These are phyloP conservation scores for Ormyrus pomaceus DNA, from an alignment of 2,888 invertebrate genomes.

Conservation along the genomic window DNA sequence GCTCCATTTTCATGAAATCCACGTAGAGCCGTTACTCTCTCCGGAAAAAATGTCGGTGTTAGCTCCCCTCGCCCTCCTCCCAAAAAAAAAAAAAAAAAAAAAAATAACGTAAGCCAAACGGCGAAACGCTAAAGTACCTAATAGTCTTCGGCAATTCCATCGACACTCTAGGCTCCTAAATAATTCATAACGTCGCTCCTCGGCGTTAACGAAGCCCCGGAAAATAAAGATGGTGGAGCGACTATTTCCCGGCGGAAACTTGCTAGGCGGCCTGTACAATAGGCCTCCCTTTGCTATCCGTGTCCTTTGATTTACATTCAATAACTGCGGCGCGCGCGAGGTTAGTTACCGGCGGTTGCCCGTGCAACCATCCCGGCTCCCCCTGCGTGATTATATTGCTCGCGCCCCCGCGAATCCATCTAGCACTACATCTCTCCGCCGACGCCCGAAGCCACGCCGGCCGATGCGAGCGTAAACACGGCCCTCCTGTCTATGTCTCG, in stretches of 20 bases:
- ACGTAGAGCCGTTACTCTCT: no score
- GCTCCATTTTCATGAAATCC: no score
- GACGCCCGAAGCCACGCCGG: constrained; percentile 4
- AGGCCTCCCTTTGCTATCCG: constrained; percentile 38
- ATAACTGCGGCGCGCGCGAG: constrained; percentile 63
- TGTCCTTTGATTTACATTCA: constrained; percentile 66
- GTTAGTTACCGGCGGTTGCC: constrained; percentile 59
- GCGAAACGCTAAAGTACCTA: no score
- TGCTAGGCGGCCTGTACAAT: constrained; percentile 2
- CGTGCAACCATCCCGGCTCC: constrained; percentile 13
- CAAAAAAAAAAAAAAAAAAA: no score
- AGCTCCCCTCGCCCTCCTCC: no score
- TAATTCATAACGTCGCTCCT: constrained; percentile 18
- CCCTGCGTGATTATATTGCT: constrained; percentile 40
- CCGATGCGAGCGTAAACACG: constrained; percentile 29
- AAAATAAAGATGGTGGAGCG: no score
- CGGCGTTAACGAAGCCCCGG: background rate
- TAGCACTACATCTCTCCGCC: background rate
- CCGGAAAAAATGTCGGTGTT: no score
- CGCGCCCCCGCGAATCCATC: constrained; percentile 10
- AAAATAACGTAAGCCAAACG: no score
- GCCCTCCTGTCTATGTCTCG: background rate
- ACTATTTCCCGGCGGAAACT: constrained; percentile 2
- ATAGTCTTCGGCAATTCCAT: background rate
- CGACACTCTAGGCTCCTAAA: constrained; percentile 12